Conservation (phyloP, 1,140 invertebrate genomes). For the Cyphomyrmex costatus region DNA sequence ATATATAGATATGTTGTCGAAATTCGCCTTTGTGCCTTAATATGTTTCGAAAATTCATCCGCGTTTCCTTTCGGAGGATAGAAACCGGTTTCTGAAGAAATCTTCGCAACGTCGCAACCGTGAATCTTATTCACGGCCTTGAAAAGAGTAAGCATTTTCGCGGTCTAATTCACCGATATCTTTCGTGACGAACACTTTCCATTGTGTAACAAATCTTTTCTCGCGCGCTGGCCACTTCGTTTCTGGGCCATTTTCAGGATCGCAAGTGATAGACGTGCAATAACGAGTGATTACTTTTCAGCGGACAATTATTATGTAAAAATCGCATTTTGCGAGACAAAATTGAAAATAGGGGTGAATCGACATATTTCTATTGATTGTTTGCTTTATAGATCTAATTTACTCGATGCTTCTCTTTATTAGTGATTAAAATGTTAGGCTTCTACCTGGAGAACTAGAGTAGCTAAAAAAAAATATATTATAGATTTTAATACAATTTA, state of each 20-base stretch:
- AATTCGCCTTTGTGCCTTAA: neutral
- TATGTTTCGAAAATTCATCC: conserved; percentile 27
- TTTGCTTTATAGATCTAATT: neutral
- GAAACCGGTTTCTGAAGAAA: conserved; percentile 82
- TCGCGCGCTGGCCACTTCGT: neutral
- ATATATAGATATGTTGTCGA: neutral
- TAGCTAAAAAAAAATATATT: no score
- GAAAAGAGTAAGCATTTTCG: conserved; percentile 82
- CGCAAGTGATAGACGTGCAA: neutral
- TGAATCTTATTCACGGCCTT: conserved; percentile 84
- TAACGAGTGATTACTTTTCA: neutral
- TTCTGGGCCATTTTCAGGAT: conserved; percentile 32
- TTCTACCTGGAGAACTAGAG: no score
- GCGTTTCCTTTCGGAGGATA: conserved; percentile 58
- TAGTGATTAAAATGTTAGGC: no score
- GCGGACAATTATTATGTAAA: conserved; percentile 26
- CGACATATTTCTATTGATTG: neutral
- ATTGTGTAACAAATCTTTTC: conserved; percentile 85
- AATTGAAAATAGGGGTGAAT: neutral
- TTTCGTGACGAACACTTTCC: conserved; percentile 86
- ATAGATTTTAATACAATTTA: no score
- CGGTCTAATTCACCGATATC: conserved; percentile 86
- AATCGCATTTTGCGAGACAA: neutral
- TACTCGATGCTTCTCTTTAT: no score
- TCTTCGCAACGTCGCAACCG: conserved; percentile 78